Base-by-base conservation (phyloP, 2,888 invertebrate genomes). In the Mesoligia furuncula region DNA sequence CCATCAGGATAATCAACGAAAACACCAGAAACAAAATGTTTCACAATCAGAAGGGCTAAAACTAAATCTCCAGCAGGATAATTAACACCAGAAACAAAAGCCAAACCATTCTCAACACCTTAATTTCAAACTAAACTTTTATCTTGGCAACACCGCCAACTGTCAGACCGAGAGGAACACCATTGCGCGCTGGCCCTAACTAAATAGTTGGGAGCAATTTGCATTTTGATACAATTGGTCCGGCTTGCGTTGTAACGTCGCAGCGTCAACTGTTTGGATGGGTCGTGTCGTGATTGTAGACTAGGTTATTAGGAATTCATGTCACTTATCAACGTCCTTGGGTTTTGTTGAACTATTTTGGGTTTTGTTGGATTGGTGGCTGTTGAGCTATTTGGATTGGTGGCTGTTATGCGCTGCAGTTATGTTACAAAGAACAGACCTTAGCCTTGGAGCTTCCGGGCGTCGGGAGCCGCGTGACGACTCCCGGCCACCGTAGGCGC, bases 151-250 rank as follows among this genome's bases (percentile, higher is more conserved):
- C 68, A 57, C 36, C 24, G 67, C 70, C 73, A 80, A 65, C 61
- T 68, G 5, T 48, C 71, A 45, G 20, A 68, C 24, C 13, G 31
- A 17, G 61, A 17, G 31, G n/a, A 17, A 13, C 70, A 64, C 84
- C 83, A 80, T 11, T 73, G 73, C 77, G 80, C 61, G 71, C 84
- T 67, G 77, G 83, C 78, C 85, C 79, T 84, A 86, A 86, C 86
- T 80, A 85, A 84, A 87, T 86, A 87, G 87, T 87, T 85, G 83
- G 73, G 79, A 86, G 76, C 88, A 89, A 89, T 89, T 89, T 89
- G 89, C 89, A 89, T 89, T 88, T 85, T 80, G 88, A 84, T 85
- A 89, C 87, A 89, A 88, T 89, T 89, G 89, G 79, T 87, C 78
- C 81, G 72, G 79, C 75, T 70, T 79, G 73, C 86, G 79, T 74